Base-by-base conservation (phyloP, 2,797 vertebrate genomes). In the Phyllotis vaccarum region DNA sequence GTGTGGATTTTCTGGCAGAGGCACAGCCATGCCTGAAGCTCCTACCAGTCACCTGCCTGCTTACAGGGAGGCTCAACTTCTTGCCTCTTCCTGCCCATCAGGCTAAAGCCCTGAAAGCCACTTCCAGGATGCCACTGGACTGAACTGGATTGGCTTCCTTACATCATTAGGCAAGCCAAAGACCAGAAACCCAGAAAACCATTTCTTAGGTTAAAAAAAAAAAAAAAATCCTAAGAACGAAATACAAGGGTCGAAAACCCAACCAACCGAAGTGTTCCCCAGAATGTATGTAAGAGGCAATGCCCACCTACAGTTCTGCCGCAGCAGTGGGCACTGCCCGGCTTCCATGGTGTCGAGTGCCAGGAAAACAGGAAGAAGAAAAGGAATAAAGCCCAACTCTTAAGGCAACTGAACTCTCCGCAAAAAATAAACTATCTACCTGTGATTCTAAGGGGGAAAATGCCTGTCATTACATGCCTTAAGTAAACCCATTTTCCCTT, bases 401-500 rank as follows among this genome's bases (percentile, higher is more conserved):
- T 79, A 90, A 43, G 22, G 21, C 40, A 93, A 86, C 10, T 49
- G 52, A 52, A 86, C 12, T 80, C 75, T 60, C 90, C 54, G 68
- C 9, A 54, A 8, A 66, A 95, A 95, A 83, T 21, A 3, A 46
- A 52, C 3, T 86, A 70, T 72, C 52, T 88, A 70, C 93, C 81
- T 89, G 74, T 27, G 91, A 68, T 89, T 43, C 29, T 43, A 76
- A 94, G 43, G n/a, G 80, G 9, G 46, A 82, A 90, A n/a, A 91
- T 46, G 60, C 22, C 19, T 96, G 46, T 27, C 76, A 78, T 40
- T 86, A 54, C 9, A 34, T 60, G 12, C 40, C 86, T 82, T 89
- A 97, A 93, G 91, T 89, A 91, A 95, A 94, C 12, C 74, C 40
- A 17, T 72, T 74, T 89, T 91, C 37, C 31, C 90, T 52, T 92